Percentiles rank a stretch among this genome's conserved stretches.
phyloP scores from a whole-genome alignment of 2,113 vertebrate genomes.

The Ivindomyrus marchei region DNA sequence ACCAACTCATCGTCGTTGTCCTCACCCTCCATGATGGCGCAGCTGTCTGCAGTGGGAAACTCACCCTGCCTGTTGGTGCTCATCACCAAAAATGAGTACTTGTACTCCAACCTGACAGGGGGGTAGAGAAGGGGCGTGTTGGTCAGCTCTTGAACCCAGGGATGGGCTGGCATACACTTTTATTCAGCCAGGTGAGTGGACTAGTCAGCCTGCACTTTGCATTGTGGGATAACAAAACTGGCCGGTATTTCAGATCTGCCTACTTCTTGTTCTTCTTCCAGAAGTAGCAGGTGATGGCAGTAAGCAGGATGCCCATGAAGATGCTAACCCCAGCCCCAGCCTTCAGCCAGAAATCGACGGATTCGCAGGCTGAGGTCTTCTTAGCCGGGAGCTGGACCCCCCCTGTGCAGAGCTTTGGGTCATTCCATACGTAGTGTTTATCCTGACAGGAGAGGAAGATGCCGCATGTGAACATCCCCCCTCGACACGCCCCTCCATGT shows the following conservation, averaged over 20 bases:
- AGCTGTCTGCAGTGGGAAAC: conserved; percentile 89
- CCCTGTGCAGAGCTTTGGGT: conserved; percentile 82
- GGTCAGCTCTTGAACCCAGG: not conserved
- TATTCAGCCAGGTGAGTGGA: not conserved
- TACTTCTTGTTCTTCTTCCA: conserved; percentile 98
- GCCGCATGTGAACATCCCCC: not conserved
- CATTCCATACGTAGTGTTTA: conserved; percentile 86
- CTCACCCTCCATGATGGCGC: conserved; percentile 97
- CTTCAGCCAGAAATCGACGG: conserved; percentile 85
- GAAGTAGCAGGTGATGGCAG: conserved; percentile 90
- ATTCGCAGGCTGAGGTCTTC: conserved; percentile 71
- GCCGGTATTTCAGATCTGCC: conserved; percentile 22
- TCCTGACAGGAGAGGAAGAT: conserved; percentile 59
- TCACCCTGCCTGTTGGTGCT: conserved; percentile 92
- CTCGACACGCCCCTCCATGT: not conserved
- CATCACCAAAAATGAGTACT: conserved; percentile 94
- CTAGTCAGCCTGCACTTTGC: not conserved
- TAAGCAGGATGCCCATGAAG: conserved; percentile 75
- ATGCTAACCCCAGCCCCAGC: conserved; percentile 77
- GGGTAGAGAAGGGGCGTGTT: not conserved
- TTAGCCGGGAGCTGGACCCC: conserved; percentile 80
- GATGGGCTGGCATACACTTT: not conserved
- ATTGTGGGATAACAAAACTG: not conserved
- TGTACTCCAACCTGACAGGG: conserved; percentile 80
- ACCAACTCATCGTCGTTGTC: conserved; percentile 89